Base-by-base conservation (phyloP, 2,113 vertebrate genomes). In the Ia io region DNA sequence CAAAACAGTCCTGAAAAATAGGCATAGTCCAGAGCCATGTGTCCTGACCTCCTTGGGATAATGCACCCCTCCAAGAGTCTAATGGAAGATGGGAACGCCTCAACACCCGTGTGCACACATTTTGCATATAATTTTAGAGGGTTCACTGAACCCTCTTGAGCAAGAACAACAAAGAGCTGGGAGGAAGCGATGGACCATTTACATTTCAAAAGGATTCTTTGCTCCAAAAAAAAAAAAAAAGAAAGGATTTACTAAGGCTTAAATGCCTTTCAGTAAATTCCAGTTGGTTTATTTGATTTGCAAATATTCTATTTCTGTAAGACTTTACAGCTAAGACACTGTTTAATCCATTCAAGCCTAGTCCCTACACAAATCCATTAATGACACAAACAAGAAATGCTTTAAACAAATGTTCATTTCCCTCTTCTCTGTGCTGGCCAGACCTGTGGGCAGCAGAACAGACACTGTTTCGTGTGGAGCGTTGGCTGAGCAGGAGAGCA, bases 121-220 rank as follows among this genome's bases (percentile, higher is more conserved):
- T 95, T 85, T 93, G 87, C 51, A 37, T 83, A 78, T 56, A 61
- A 88, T 91, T 90, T 90, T 51, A 59, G 44, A 85, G 73, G 40
- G 25, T 88, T 61, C 61, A 0, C 9, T n/a, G 61, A 94, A 94
- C 94, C 49, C 35, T 78, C 47, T 59, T 84, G 63, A 92, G 65
- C 61, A 92, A 93, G 37, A 94, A 79, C 70, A 93, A 69, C 92
- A 88, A 71, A 90, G 71, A 86, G 20, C 67, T 74, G 6, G 20
- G 77, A 84, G 74, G 51, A 91, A 88, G 77, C 0, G 9, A 42
- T 17, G 44, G 44, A 7, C 71, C 51, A 96, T 96, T 97, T 96
- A 90, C 93, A 96, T 94, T 90, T 96, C 93, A 96, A 95, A 96
- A 92, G 93, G n/a, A 77, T n/a, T 84, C 80, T 96, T 79, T n/a